Evolutionary conservation across 2,797 vertebrate genomes (phyloP), one percentile per base, ranked within the genome.

Genomic region (Syndactyla subalaris): DNA sequence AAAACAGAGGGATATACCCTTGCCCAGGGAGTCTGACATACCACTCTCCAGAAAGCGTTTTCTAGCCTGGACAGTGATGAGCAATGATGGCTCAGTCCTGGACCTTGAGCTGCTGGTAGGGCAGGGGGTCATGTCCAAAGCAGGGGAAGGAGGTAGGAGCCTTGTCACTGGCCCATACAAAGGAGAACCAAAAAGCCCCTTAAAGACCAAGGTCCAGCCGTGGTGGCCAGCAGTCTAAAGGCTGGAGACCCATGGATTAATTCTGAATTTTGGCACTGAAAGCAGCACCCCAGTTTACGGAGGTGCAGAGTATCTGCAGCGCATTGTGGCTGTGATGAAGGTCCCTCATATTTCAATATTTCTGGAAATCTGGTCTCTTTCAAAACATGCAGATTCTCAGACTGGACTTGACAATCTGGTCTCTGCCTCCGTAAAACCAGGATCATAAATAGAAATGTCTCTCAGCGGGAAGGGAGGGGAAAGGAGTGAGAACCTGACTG

Each of bases 31-130:
- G 5, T 39, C 27, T 24, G 45, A 72, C 16, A 16, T 10, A 41
- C 4, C 2, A 1, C 7, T 14, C 26, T 46, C 27, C 14, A 4
- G 66, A 46, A 79, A 54, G 21, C 2, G 0, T 72, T 57, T 86
- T 80, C 65, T 61, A 74, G 32, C 45, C 68, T n/a, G 14, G 14
- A 14, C 38, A 34, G 24, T 1, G 1, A 51, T 10, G 10, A 38
- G 7, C 0, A 0, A 14, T 2, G 2, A 74, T 83, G 39, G 49
- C 30, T 77, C 61, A 48, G 18, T 20, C 51, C 36, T 68, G 26
- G 8, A 41, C 30, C 23, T 10, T 21, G 39, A 65, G 55, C 55
- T 74, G 59, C 73, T 72, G 68, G 19, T 38, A 66, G 32, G 36
- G 6, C 7, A 1, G 12, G 46, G 12, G 4, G 5, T 34, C 19